phyloP scores from a whole-genome alignment of 2,113 vertebrate species.

The Paramisgurnus dabryanus region DNA sequence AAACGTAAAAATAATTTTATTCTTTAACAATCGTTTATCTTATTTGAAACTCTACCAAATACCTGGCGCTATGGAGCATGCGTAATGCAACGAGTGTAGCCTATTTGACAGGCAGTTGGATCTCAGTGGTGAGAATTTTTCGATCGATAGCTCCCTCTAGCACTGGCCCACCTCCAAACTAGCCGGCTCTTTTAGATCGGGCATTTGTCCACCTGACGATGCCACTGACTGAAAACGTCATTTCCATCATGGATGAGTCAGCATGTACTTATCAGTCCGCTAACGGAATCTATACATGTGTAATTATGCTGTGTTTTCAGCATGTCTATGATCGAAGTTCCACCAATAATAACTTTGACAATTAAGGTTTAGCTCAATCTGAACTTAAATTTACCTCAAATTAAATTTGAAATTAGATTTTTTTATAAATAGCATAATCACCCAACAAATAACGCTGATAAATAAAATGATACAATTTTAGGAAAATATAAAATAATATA shows the following conservation, averaged over 20 bases:
- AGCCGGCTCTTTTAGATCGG: not conserved
- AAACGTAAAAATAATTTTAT: not conserved
- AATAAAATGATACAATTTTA: too few species aligned
- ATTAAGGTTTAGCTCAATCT: too few species aligned
- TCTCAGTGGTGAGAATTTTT: slow-evolving; percentile 50
- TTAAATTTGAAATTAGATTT: too few species aligned
- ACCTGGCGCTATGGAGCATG: slow-evolving; percentile 37
- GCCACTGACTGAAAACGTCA: slow-evolving; percentile 20
- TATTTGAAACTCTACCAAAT: not conserved
- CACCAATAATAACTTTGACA: too few species aligned
- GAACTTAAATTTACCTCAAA: too few species aligned
- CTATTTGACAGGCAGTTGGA: slow-evolving; percentile 28
- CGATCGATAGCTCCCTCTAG: slow-evolving; percentile 65
- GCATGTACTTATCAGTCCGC: not conserved
- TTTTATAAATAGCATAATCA: too few species aligned
- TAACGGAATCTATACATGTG: not conserved
- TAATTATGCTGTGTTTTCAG: not conserved
- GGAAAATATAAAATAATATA: too few species aligned
- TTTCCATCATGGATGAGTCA: slow-evolving; percentile 20
- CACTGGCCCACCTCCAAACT: slow-evolving; percentile 40
- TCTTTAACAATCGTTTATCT: not conserved
- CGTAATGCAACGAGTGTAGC: slow-evolving; percentile 28
- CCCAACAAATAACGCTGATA: too few species aligned
- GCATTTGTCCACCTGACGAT: slow-evolving; percentile 5
- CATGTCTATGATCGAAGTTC: too few species aligned